Evolutionary conservation across 1,140 invertebrate species (phyloP), one percentile per base, ranked within the genome.

Genomic region (Cydia pomonella): DNA sequence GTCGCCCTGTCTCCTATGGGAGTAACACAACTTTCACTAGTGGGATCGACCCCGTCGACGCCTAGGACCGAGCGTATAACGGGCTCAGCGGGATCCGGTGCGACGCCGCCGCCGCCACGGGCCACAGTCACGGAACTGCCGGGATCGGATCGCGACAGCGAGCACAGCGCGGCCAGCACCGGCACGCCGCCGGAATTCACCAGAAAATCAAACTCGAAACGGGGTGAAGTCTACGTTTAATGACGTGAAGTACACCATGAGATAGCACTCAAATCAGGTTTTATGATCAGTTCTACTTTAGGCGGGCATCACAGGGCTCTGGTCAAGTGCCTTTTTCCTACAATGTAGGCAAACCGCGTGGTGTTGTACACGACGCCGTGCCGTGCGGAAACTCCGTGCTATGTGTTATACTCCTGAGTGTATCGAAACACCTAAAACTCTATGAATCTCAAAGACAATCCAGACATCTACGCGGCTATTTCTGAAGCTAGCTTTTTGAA

Each of bases 221-320:
- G 94, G 53, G 93, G 94, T 18, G 94, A 95, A 80, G 94, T 95
- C 3, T 95, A 94, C 78, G 94, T 94, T 72, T 94, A 82, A 79
- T 12, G 25, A 47, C 62, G 50, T 53, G 77, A 66, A 79, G 53
- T 66, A 73, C 38, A 44, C 47, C 44, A 1, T 76, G 21, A 62
- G 6, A 66, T 73, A n/a, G 12, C 27, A 12, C 63, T 75, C n/a
- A 62, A 63, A 10, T 38, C 41, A 63, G 71, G 53, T 59, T 59
- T 59, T 18, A 18, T 73, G 62, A 63, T 77, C 47, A n/a, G n/a
- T 72, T 76, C 59, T 62, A 59, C 41, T 75, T 73, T 21, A 76
- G 72, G 75, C 77, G 38, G 73, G 59, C 66, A 72, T 21, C 53
- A 59, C 21, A 23, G 9, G 53, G 21, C 21, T 23, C 21, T 59